phyloP scores from a whole-genome alignment of 2,888 invertebrate species.

The Xanthostigma xanthostigma region DNA sequence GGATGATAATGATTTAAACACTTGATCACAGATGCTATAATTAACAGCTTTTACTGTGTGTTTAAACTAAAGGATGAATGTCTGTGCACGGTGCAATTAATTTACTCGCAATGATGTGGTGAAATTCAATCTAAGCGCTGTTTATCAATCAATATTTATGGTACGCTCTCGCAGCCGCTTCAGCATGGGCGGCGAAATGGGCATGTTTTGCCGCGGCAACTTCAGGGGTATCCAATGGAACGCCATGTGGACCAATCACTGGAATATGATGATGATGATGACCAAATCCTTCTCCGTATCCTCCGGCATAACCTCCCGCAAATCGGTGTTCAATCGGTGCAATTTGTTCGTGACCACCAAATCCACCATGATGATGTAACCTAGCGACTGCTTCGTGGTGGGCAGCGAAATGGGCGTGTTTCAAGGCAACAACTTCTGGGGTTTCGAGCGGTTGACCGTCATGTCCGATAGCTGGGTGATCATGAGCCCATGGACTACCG shows the following conservation, averaged over 20 bases:
- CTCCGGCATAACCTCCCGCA: not conserved
- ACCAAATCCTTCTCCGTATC: not conserved
- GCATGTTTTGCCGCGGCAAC: conserved; percentile 6
- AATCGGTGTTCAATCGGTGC: not conserved
- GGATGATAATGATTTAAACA: too few relatives aligned
- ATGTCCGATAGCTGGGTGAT: conserved; percentile 5
- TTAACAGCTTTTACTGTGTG: too few relatives aligned
- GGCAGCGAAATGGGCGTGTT: conserved; percentile 7
- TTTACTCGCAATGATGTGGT: too few relatives aligned
- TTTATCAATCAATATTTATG: too few relatives aligned
- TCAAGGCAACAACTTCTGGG: conserved; percentile 8
- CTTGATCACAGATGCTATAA: too few relatives aligned
- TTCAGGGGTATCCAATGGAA: conserved; percentile 8
- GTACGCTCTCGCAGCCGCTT: not conserved
- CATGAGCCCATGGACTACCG: not conserved
- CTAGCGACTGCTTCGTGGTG: conserved; percentile 6
- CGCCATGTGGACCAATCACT: conserved; percentile 2
- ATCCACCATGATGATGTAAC: conserved; percentile 1
- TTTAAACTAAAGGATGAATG: too few relatives aligned
- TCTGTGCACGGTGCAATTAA: too few relatives aligned
- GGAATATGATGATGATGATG: conserved; percentile 2
- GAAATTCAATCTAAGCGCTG: too few relatives aligned
- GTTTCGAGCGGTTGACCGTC: conserved; percentile 8
- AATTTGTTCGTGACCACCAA: not conserved
- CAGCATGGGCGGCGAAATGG: conserved; percentile 7